Percentiles rank a stretch among this genome's conserved stretches.
Conservation (phyloP, 2,888 invertebrate species). For the Chirona hameri region DNA sequence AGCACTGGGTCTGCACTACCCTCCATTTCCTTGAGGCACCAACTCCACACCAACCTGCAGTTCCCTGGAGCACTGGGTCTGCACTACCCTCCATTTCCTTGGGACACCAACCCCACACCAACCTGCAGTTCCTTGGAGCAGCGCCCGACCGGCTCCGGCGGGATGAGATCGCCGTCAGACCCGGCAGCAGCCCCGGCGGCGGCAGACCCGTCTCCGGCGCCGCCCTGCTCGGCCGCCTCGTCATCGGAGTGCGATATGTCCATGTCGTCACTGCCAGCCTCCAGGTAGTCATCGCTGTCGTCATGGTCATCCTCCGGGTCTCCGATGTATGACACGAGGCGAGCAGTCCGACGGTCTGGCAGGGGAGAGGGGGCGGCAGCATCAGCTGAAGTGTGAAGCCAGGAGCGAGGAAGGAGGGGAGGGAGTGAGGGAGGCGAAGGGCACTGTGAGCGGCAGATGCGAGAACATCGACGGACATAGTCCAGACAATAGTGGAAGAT, state of each 20-base stretch:
- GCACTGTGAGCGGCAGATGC: too few relatives aligned
- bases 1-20: neutral
- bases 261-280: conserved; percentile 26
- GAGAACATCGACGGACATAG: too few relatives aligned
- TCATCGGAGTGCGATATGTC: conserved; percentile 32
- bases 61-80: too few relatives aligned
- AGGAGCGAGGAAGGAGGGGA: too few relatives aligned
- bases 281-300: conserved; percentile 31
- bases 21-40: neutral
- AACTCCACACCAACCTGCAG: neutral
- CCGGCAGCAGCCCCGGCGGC: neutral
- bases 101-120: neutral
- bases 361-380: too few relatives aligned
- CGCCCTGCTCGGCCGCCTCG: conserved; percentile 12
- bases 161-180: neutral
- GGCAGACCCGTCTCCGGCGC: neutral
- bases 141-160: neutral
- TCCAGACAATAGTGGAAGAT: too few relatives aligned
- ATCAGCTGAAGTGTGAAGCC: too few relatives aligned
- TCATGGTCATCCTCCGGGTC: conserved; percentile 37
- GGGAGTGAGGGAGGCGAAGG: too few relatives aligned
- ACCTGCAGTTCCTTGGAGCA: neutral
- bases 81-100: neutral
- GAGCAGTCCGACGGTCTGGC: neutral
- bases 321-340: neutral